These are phyloP conservation scores for Callinectes sapidus DNA, from an alignment of 2,888 invertebrate species.

Conservation along the genomic window DNA sequence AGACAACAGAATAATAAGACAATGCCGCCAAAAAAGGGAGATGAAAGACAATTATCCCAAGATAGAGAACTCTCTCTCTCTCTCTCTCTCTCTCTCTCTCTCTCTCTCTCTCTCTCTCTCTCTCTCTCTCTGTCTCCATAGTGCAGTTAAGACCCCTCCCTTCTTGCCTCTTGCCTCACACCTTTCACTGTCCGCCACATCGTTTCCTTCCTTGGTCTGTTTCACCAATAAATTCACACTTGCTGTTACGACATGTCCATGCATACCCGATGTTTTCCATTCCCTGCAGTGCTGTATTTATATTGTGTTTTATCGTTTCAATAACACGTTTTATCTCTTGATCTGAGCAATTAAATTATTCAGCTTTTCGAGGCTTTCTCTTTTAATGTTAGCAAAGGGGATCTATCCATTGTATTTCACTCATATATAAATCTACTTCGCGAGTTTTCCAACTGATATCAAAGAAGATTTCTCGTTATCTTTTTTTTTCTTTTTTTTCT, in stretches of 20 bases:
- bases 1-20: background rate
- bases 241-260: background rate
- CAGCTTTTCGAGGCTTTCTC: too few relatives aligned
- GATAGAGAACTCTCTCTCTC: background rate
- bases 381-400: too few relatives aligned
- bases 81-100: conserved; percentile 8
- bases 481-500: too few relatives aligned
- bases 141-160: background rate
- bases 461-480: too few relatives aligned
- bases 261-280: background rate
- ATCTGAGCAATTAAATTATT: too few relatives aligned
- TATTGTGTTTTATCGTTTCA: too few relatives aligned
- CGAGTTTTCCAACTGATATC: too few relatives aligned
- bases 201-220: background rate
- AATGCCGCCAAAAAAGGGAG: background rate
- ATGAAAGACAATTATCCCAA: background rate
- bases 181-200: background rate
- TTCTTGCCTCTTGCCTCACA: background rate
- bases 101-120: conserved; percentile 1
- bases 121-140: conserved; percentile 20
- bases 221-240: background rate
- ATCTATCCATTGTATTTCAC: too few relatives aligned
- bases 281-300: background rate
- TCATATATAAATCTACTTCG: too few relatives aligned
- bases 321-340: too few relatives aligned